Evolutionary conservation across 1,140 invertebrate genomes (phyloP), one percentile per base, ranked within the genome.

Genomic region (Panonychus citri): DNA sequence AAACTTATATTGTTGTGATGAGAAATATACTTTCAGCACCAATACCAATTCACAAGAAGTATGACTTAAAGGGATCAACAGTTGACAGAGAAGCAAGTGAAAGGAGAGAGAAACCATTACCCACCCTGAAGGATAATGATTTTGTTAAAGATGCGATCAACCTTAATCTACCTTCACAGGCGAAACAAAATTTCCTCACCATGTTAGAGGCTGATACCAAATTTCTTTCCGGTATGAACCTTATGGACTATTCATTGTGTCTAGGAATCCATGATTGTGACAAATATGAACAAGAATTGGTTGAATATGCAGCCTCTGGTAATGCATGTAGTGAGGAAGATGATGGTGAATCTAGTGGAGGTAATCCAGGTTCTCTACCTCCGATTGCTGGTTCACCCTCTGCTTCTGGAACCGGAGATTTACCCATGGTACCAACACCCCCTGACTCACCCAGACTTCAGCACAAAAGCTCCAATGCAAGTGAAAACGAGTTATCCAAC

Each of bases 51-150:
- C 52, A 53, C 27, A 34, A 82, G 77, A 78, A 78, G 66, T 78
- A 77, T 63, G 77, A 78, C 64, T 64, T 78, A 25, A 78, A 78
- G 70, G 91, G 95, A n/a, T 98, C 94, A 12, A 98, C 93, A 15
- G 90, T 99, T 12, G 91, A 97, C 71, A 77, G 95, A 51, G 89
- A 95, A 71, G 95, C 95, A 12, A 95, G 88, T 7, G 90, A 96
- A 59, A 97, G 97, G 69, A 74, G 69, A 61, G 69, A 88, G 64
- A 98, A 98, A 69, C 85, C 91, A 61, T 73, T 96, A 57, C 95
- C 94, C 0, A 97, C 93, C 8, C 81, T 85, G 48, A 99, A 99
- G 70, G 95, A 99, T 72, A 98, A 97, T 69, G 94, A 99, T 73
- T 98, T 99, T 69, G 81, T 97, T 19, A 93, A 93, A 66, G 89